A percentile compares a stretch with the other conserved stretches of the same genome.
These are phyloP conservation scores for Otolemur garnettii DNA, from an alignment of 2,113 vertebrate genomes.

Conservation along the genomic window DNA sequence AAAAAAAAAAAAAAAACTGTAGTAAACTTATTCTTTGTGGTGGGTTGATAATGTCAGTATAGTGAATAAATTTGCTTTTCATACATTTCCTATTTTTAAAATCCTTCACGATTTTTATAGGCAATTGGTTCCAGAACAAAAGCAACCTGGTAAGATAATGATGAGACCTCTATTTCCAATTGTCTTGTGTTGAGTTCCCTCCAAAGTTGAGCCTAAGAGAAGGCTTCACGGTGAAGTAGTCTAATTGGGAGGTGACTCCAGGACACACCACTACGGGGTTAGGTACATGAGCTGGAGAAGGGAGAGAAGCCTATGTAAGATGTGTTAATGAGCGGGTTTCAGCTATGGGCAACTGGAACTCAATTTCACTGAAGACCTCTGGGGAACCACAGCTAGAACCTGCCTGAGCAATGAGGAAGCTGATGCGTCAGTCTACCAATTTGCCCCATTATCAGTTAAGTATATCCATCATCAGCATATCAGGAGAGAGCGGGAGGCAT, in stretches of 20 bases:
- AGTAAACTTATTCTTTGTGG: not conserved
- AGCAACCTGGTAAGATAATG: not conserved
- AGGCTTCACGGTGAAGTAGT: not conserved
- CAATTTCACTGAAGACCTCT: not conserved
- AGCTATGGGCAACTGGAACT: not conserved
- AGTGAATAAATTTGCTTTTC: not conserved
- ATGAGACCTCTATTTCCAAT: not conserved
- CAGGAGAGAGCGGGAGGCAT: not conserved
- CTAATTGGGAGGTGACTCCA: not conserved
- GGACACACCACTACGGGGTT: not conserved
- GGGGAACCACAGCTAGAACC: not conserved
- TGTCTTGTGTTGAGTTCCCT: not conserved
- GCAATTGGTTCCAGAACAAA: not conserved
- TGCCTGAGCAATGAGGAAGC: not conserved
- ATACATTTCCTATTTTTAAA: constrained; percentile 18
- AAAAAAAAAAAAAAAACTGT: too few relatives aligned
- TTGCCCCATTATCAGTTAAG: not conserved
- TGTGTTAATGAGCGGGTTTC: not conserved
- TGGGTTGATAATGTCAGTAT: not conserved
- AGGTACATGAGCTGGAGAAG: not conserved
- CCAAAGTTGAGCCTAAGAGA: not conserved
- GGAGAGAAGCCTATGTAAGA: not conserved
- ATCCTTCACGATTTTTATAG: constrained; percentile 13
- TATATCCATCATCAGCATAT: not conserved
- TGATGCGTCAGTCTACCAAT: not conserved